phyloP scores from a whole-genome alignment of 2,888 invertebrate genomes.

The Oxycera nigricornis region DNA sequence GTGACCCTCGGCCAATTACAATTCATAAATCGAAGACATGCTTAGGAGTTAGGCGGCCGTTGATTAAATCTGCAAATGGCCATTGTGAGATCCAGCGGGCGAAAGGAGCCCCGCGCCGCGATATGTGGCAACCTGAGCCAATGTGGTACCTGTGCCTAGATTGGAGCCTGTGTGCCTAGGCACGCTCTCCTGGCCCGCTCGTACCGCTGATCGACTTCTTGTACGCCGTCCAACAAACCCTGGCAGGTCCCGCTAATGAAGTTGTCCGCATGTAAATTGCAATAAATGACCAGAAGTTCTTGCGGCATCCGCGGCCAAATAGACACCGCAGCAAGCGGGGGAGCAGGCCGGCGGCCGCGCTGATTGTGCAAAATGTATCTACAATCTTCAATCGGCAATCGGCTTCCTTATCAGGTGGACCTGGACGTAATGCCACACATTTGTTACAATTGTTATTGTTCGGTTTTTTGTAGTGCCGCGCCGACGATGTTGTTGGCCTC shows the following conservation, averaged over 20 bases:
- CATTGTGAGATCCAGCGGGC: not conserved
- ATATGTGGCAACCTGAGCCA: constrained; percentile 9
- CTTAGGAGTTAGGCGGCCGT: constrained; percentile 26
- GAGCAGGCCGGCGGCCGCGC: not conserved
- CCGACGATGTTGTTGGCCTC: not conserved
- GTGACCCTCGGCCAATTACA: constrained; percentile 24
- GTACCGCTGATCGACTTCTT: constrained; percentile 28
- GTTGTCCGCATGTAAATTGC: constrained; percentile 30
- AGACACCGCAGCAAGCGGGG: not conserved
- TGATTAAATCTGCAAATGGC: constrained; percentile 31
- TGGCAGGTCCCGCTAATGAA: constrained; percentile 15
- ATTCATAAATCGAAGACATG: constrained; percentile 34
- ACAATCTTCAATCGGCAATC: constrained; percentile 10
- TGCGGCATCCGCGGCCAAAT: not conserved
- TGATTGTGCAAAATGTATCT: constrained; percentile 24
- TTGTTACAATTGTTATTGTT: constrained; percentile 4
- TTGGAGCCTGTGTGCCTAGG: not conserved
- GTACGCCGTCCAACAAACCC: not conserved
- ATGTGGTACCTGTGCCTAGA: not conserved
- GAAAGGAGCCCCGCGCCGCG: not conserved
- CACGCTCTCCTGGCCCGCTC: constrained; percentile 2
- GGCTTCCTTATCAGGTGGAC: constrained; percentile 26
- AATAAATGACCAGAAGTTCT: constrained; percentile 32
- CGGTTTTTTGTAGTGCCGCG: not conserved
- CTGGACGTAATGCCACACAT: constrained; percentile 5